Evolutionary conservation across 2,888 invertebrate genomes (phyloP), one percentile per base, ranked within the genome.

Genomic region (Baccha elongata): DNA sequence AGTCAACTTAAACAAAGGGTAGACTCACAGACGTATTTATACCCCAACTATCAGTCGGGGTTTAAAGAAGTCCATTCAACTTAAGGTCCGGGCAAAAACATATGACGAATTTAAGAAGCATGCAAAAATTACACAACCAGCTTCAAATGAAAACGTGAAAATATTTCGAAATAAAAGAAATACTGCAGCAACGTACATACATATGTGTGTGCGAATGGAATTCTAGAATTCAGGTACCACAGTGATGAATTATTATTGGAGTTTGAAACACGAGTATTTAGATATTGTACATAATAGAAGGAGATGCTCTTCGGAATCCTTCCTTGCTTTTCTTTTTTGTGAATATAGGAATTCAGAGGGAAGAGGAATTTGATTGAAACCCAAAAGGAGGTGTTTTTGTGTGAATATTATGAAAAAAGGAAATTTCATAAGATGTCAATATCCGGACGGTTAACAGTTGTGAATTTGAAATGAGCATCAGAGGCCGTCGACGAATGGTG

Each of bases 361-460:
- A 7, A 15, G 11, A 23, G 60, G 60, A 60, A 60, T 68, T 68
- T 40, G 32, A 42, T 32, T 23, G 1, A 8, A 40, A 44, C 21
- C 10, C n/a, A 7, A 29, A 60, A 44, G 58, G 40, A 23, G 55
- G 40, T 13, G 60, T 29, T 46, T 46, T 60, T 19, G 50, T 64
- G 42, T 35, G 53, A 44, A 55, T 11, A 62, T 46, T 37, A n/a
- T 53, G 29, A 42, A 29, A 29, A 23, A 26, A 13, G 76, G 71
- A 81, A 81, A 81, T 81, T 76, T 62, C 32, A 67, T 72, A 52
- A 72, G 62, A 83, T 72, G 76, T 76, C 62, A 83, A 83, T 83
- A 67, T 83, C 81, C 81, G 81, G 60, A 23, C 48, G 17, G 46
- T 60, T 76, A 62, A 76, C 65, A 32, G 32, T 67, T 76, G 42